Percentiles rank a stretch among this genome's conserved stretches.
These are phyloP conservation scores for Bettongia penicillata DNA, from an alignment of 2,113 vertebrate species.

Conservation along the genomic window DNA sequence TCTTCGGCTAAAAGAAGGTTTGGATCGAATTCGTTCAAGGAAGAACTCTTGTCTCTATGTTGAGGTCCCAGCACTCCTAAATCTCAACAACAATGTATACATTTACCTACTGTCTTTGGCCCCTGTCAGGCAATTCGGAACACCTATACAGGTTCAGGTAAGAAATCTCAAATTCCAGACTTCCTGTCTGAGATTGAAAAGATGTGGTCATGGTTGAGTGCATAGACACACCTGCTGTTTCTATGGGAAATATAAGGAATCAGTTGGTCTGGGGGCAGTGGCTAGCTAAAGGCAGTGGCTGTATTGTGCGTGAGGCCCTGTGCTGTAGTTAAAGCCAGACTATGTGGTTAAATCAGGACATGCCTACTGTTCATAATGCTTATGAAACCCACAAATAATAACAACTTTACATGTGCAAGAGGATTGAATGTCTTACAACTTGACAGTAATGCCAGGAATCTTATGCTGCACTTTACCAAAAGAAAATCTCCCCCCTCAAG, in stretches of 20 bases:
- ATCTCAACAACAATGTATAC: not conserved
- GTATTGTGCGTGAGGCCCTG: too few relatives aligned
- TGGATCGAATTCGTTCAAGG: too few relatives aligned
- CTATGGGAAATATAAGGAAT: too few relatives aligned
- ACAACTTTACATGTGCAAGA: constrained; percentile 6
- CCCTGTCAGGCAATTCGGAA: not conserved
- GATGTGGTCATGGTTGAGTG: too few relatives aligned
- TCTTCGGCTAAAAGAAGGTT: too few relatives aligned
- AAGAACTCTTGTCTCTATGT: too few relatives aligned
- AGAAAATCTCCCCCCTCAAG: constrained; percentile 11
- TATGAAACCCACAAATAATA: not conserved
- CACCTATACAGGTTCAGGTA: not conserved
- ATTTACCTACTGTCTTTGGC: not conserved
- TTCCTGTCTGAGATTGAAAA: constrained; percentile 27
- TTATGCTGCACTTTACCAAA: constrained; percentile 37
- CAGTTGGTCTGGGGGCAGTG: too few relatives aligned
- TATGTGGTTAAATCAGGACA: too few relatives aligned
- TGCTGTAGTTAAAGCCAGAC: too few relatives aligned
- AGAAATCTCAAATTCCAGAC: not conserved
- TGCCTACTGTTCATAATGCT: not conserved
- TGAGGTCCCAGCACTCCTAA: too few relatives aligned
- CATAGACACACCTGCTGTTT: too few relatives aligned
- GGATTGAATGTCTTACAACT: constrained; percentile 18
- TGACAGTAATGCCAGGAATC: constrained; percentile 40
- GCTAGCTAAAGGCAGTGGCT: too few relatives aligned